A percentile compares a stretch with the other conserved stretches of the same genome.
These are phyloP conservation scores for Pollenia labialis DNA, from an alignment of 2,888 invertebrate genomes.

Conservation along the genomic window DNA sequence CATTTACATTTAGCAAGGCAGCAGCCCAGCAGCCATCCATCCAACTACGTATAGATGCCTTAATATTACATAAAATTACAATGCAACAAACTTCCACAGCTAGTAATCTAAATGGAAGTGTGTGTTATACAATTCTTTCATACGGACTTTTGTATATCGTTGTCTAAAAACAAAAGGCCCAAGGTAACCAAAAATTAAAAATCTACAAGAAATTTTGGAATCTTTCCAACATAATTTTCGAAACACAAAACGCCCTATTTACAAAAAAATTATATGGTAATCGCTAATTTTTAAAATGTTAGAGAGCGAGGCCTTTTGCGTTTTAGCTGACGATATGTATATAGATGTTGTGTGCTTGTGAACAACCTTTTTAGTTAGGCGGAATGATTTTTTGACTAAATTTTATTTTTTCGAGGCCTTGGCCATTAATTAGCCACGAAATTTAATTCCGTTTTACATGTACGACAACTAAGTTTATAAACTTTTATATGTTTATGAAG, in stretches of 20 bases:
- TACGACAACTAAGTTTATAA: background rate
- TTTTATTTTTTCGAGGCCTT: constrained; percentile 64
- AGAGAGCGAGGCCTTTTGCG: no score
- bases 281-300: no score
- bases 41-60: constrained; percentile 7
- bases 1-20: constrained; percentile 37
- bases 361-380: constrained; percentile 11
- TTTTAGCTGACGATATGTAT: no score
- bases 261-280: no score
- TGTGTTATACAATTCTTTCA: no score
- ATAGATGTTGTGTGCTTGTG: background rate
- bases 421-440: constrained; percentile 75
- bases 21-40: background rate
- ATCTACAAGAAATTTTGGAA: no score
- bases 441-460: constrained; percentile 74
- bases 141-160: no score
- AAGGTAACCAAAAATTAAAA: no score
- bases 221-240: no score
- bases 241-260: no score
- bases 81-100: background rate
- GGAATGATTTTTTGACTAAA: constrained; percentile 30
- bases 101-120: no score
- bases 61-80: constrained; percentile 40
- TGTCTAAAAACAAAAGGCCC: no score
- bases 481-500: background rate